Evolutionary conservation across 2,113 vertebrate species (phyloP), one percentile per base, ranked within the genome.

Genomic region (Arizona elegans): DNA sequence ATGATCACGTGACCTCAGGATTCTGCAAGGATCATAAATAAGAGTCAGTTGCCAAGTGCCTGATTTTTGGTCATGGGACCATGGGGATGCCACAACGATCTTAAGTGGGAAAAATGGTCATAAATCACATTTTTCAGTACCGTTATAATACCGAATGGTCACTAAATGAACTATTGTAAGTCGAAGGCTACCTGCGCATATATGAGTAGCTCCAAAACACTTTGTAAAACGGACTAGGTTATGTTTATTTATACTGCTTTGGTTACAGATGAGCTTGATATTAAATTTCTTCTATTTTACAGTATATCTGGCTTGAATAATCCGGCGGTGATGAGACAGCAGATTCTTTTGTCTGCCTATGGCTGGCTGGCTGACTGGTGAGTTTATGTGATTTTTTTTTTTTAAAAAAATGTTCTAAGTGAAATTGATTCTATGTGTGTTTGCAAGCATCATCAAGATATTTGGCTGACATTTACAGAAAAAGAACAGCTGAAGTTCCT

Each of bases 401-500:
- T 4, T 92, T 0, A 7, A 75, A 75, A 65, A 38, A 38, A 21
- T 0, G 17, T 21, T 95, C 93, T 88, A 95, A 53, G 53, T 93
- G 56, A 91, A 94, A 23, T 91, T 59, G 33, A 91, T 95, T 96
- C 70, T 33, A 29, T 90, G 55, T 90, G 0, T 91, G 38, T 86
- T 91, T 92, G 4, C 1, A 8, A 95, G 95, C 94, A 23, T 95
- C 13, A 62, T 88, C 94, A 92, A 95, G 96, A 87, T 96, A 97
- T 95, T 96, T 97, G 97, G 92, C 96, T 91, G 87, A 0, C 94
- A 92, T 92, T 96, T 96, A 92, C 95, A 95, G 95, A 95, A 86
- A 87, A 95, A 86, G 81, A 94, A 96, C 96, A 96, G 96, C 95
- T 97, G 97, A 96, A 97, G 96, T 94, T 96, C 96, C 94, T 96